Percentiles rank a stretch among this genome's conserved stretches.
These are phyloP conservation scores for Pinna nobilis DNA, from an alignment of 1,140 invertebrate genomes.

Conservation along the genomic window DNA sequence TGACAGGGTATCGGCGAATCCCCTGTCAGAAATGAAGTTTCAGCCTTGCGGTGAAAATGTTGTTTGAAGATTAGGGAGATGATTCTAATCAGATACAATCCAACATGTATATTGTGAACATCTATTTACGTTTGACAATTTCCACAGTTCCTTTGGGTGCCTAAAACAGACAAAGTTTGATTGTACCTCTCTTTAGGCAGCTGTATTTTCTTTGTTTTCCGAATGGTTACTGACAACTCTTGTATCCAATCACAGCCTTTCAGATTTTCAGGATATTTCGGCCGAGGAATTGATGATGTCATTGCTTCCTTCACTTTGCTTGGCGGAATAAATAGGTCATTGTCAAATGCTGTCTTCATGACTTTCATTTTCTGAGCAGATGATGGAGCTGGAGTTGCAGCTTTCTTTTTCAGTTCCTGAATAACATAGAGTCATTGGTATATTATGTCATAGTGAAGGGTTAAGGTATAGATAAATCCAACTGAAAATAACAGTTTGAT, in stretches of 20 bases:
- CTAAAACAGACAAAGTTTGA: neutral
- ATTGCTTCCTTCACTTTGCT: slow-evolving; percentile 30
- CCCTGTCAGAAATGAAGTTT: no score
- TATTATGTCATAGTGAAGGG: neutral
- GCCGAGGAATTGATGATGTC: slow-evolving; percentile 66
- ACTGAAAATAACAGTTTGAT: no score
- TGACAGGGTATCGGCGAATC: no score
- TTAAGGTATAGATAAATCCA: no score
- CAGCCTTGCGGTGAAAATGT: no score
- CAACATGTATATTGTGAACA: no score
- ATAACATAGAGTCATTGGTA: neutral
- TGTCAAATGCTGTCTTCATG: slow-evolving; percentile 69
- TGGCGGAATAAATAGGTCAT: slow-evolving; percentile 47
- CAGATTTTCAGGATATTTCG: slow-evolving; percentile 74
- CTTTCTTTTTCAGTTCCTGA: slow-evolving; percentile 59
- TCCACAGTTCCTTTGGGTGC: neutral
- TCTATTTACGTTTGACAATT: no score
- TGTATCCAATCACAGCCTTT: slow-evolving; percentile 91
- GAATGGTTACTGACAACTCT: slow-evolving; percentile 91
- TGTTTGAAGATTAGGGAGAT: no score
- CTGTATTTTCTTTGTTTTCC: slow-evolving; percentile 82
- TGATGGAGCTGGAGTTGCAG: slow-evolving; percentile 24
- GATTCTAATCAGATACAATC: no score
- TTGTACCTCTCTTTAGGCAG: slow-evolving; percentile 84
- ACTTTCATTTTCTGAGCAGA: slow-evolving; percentile 56